Evolutionary conservation across 2,113 vertebrate genomes (phyloP), one percentile per base, ranked within the genome.

Genomic region (Empidonax alnorum): DNA sequence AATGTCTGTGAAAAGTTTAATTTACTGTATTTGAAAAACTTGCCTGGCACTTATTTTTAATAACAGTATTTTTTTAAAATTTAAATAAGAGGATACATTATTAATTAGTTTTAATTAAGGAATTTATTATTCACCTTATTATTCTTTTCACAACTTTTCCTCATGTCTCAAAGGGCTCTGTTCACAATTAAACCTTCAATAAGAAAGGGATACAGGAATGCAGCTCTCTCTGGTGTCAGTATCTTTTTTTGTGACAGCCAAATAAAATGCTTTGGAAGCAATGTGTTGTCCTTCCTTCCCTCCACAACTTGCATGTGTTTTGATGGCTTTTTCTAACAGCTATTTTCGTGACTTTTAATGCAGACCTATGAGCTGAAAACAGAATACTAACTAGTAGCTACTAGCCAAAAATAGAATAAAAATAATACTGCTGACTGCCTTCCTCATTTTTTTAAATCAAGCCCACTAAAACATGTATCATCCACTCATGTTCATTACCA

Each of bases 171-270:
- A 49, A 81, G 47, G 17, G 10, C 13, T 69, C 44, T 53, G 21
- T 44, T 83, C 80, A 72, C 21, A 71, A 74, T 27, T 76, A 81
- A 87, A 49, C 27, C 41, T 52, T 55, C 61, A 72, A 15, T 37
- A 49, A 79, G 35, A 78, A 74, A 61, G 33, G 4, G 61, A 94
- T 31, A 68, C 14, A 50, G 56, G 53, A 92, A 87, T 5, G 49
- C 49, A 87, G 81, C 37, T 93, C 77, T 88, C 86, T 71, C 86
- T 94, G 84, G 42, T 63, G 73, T 81, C 84, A 52, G 11, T 7
- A 24, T 55, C 50, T 8, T 59, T 47, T 74, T 42, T 59, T 67
- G 35, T 52, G 56, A 73, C 53, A 88, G 44, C 10, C 30, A 92
- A 61, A 78, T 71, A 63, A 87, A 66, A 78, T 8, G 12, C 31